Evolutionary conservation across 2,113 vertebrate species (phyloP).

Genomic region (Lota lota): DNA sequence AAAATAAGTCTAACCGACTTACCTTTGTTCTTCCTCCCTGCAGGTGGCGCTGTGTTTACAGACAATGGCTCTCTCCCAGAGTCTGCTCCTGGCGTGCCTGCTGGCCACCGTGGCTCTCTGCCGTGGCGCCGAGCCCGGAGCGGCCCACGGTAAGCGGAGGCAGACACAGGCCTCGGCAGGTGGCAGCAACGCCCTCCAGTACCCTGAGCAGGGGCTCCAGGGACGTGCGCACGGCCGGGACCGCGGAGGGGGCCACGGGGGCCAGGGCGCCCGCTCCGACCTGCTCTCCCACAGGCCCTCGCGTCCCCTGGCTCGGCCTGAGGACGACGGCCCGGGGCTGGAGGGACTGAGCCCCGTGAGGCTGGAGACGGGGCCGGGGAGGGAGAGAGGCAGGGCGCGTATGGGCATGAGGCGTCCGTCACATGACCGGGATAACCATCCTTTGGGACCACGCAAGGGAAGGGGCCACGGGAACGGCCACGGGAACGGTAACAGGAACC

Average conservation of each 20-base stretch:
- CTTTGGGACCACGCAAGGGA: constrained; percentile 70
- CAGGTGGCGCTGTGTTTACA: constrained; percentile 56
- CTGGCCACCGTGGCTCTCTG: constrained; percentile 41
- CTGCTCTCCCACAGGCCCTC: constrained; percentile 51
- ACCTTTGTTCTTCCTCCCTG: constrained; percentile 15
- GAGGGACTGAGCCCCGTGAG: constrained; percentile 72
- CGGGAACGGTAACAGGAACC: too few relatives aligned
- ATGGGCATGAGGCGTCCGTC: constrained; percentile 63
- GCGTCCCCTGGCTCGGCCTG: constrained; percentile 47
- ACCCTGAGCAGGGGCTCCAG: constrained; percentile 56
- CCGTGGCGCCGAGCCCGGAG: constrained; percentile 47
- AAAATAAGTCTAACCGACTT: too few relatives aligned
- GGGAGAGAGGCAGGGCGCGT: constrained; percentile 59
- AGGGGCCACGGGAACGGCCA: constrained; percentile 62
- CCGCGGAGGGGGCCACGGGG: constrained; percentile 54
- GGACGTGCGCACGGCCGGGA: constrained; percentile 45
- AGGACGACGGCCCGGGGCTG: constrained; percentile 70
- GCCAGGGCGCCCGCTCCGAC: constrained; percentile 61
- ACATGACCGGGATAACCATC: constrained; percentile 68
- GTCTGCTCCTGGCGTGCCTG: constrained; percentile 49
- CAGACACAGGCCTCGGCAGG: constrained; percentile 48
- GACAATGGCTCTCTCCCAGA: constrained; percentile 56
- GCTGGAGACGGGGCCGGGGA: constrained; percentile 63
- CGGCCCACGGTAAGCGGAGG: constrained; percentile 50
- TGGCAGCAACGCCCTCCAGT: constrained; percentile 66